Percentiles rank a stretch among this genome's conserved stretches.
phyloP scores from a whole-genome alignment of 2,888 invertebrate species.

The Pandemis cinnamomeana region DNA sequence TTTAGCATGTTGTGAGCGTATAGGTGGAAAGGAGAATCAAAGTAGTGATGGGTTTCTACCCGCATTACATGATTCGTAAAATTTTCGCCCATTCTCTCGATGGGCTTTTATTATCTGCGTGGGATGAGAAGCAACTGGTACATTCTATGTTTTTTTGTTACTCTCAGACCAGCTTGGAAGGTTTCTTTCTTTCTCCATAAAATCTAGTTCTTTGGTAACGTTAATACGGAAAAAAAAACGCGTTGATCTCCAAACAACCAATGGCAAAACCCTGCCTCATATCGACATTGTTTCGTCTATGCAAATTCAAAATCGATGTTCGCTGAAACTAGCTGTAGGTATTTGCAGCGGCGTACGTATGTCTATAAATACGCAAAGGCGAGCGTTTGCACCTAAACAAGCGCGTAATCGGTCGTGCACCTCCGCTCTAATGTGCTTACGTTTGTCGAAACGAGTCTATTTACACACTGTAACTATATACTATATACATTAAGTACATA shows the following conservation, averaged over 20 bases:
- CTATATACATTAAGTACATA: neutral
- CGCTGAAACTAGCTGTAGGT: conserved; percentile 10
- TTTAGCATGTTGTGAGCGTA: too few species aligned
- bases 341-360: conserved; percentile 3
- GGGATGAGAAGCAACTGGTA: too few species aligned
- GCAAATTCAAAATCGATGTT: conserved; percentile 7
- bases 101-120: too few species aligned
- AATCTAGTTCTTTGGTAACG: neutral
- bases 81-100: too few species aligned
- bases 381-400: conserved; percentile 39
- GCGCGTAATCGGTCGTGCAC: conserved; percentile 42
- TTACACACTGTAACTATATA: conserved; percentile 17
- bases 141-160: too few species aligned
- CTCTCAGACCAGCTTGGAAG: too few species aligned
- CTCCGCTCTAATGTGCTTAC: conserved; percentile 31
- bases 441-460: conserved; percentile 33
- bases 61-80: too few species aligned
- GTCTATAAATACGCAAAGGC: conserved; percentile 34
- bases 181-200: too few species aligned
- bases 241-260: neutral
- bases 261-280: neutral
- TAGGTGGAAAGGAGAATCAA: too few species aligned
- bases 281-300: neutral
- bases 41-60: too few species aligned
- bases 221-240: neutral